Evolutionary conservation across 2,888 invertebrate species (phyloP), one percentile per base, ranked within the genome.

Genomic region (Silvanus unidentatus): DNA sequence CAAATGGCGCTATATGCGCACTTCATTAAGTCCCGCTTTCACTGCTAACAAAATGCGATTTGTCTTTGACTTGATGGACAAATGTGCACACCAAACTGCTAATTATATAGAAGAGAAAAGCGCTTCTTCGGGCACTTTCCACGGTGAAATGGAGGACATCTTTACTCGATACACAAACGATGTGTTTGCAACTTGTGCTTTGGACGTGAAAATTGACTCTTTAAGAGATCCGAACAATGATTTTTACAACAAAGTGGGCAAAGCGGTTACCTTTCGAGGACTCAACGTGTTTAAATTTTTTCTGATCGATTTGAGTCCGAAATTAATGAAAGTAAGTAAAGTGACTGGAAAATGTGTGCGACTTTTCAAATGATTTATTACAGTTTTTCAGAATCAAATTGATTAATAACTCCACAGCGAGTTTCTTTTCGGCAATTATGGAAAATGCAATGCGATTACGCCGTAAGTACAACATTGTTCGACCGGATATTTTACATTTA

Each of bases 201-300:
- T 77, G 51, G 78, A 77, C 0, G 53, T 77, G 2, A 71, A 75
- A 50, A 72, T 77, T 1, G 72, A 81, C 53, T 80, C 81, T 0
- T 67, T 76, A n/a, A 60, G 62, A 6, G 70, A 79, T 0, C 67
- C 64, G 3, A 58, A 77, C 1, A 79, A 80, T 50, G 60, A 73
- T 13, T 81, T 81, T 59, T 80, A 75, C 50, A 40, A 55, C 22
- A 74, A 72, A 67, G 78, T 77, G 14, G 75, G 73, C 43, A 62
- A 62, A 9, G 60, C 72, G 5, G 73, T 76, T 4, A 44, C 49
- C 39, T 44, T 49, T 30, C 35, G 22, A 4, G 46, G 45, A 5
- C 35, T 51, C 13, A 34, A 35, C 29, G 37, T 13, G 10, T 38
- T 54, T 2, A 52, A 47, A 15, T 40, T 54, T 32, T 41, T 50